Base-by-base conservation (phyloP, 2,888 invertebrate species). In the Scaptomyza flava region DNA sequence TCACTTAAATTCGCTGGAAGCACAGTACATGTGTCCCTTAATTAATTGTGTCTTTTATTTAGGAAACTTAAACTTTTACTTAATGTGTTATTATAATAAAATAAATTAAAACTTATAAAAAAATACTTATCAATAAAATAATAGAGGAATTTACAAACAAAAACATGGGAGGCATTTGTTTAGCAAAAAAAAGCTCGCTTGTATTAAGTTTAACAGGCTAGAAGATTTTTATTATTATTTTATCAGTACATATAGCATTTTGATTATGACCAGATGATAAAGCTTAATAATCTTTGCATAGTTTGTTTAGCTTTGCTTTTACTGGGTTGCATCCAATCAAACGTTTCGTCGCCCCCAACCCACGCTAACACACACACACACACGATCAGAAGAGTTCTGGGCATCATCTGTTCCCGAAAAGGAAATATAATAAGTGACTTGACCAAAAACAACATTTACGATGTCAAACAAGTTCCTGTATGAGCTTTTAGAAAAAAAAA, bases 331-430 rank as follows among this genome's bases (percentile, higher is more conserved):
- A 61, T 0, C 1, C 14, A 38, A 30, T 41, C 17, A 14, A 48
- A 59, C 38, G 47, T 43, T 52, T 3, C n/a, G 17, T 45, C 17
- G 23, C 47, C 48, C 38, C 33, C 20, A 59, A 20, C 52, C 48
- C 36, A 50, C 45, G 41, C 42, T n/a, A 12, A 48, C 23, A 57
- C 12, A 17, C 9, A 17, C 9, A 51, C 31, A 58, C 11, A 42
- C 42, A 47, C 43, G 27, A 27, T 27, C 27, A 38, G 42, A 58
- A 71, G 47, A 53, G 81, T 83, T 81, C 84, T 84, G 68, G 60
- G 64, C 83, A 82, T 77, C 86, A 86, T 86, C 61, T 83, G 86
- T 86, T 85, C 86, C 86, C 77, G 65, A 86, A 82, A 82, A 86
- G 86, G 82, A 82, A 86, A 86, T 79, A 65, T 51, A 61, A 53